phyloP scores from a whole-genome alignment of 2,888 invertebrate genomes.

The Glyphotaelius pellucidus region DNA sequence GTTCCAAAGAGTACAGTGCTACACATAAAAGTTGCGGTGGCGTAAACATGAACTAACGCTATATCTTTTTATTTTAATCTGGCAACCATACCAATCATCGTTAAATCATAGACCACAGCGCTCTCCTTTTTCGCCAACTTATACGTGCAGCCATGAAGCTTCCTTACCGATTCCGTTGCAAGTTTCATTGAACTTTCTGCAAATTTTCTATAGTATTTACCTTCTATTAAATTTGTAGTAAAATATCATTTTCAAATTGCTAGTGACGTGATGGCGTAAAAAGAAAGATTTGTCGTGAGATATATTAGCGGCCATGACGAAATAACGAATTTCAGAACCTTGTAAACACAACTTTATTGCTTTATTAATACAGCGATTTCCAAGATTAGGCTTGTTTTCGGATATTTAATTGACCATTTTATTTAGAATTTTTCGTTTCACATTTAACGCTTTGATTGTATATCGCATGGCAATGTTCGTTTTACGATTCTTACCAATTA shows the following conservation, averaged over 20 bases:
- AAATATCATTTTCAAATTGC: conserved; percentile 38
- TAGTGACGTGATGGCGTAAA: neutral
- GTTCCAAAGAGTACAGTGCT: neutral
- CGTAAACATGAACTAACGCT: no score
- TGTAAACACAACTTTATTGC: conserved; percentile 57
- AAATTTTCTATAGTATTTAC: neutral
- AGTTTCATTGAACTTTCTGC: no score
- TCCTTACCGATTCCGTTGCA: neutral
- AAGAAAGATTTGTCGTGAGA: conserved; percentile 46
- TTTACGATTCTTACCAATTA: conserved; percentile 37
- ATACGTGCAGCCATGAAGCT: neutral
- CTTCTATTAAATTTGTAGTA: conserved; percentile 17
- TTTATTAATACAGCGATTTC: conserved; percentile 56
- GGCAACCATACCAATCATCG: no score
- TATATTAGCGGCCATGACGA: conserved; percentile 45
- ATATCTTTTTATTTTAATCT: no score
- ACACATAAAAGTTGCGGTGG: no score
- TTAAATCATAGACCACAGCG: no score
- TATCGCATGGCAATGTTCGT: conserved; percentile 26
- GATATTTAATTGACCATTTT: conserved; percentile 39
- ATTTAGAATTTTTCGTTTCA: conserved; percentile 43
- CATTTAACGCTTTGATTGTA: conserved; percentile 43
- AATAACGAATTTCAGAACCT: conserved; percentile 51
- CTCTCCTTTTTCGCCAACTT: no score
- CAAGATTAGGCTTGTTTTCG: conserved; percentile 53